Evolutionary conservation across 1,140 invertebrate genomes (phyloP).

Genomic region (Asbolus verrucosus): DNA sequence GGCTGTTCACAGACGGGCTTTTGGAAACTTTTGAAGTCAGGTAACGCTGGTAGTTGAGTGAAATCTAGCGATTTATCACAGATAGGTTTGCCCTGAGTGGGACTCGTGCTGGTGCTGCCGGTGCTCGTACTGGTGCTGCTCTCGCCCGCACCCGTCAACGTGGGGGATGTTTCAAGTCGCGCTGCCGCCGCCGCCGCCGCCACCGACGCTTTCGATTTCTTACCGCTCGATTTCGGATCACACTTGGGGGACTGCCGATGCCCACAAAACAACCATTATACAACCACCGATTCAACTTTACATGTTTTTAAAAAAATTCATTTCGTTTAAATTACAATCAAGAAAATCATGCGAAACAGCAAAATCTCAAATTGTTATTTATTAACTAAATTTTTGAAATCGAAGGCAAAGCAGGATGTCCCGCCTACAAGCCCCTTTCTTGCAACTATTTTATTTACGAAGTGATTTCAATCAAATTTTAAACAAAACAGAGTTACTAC

Average conservation of each 20-base stretch:
- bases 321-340: too few relatives aligned
- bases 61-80: conserved; percentile 64
- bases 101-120: conserved; percentile 47
- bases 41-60: conserved; percentile 63
- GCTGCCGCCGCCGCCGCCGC: conserved; percentile 49
- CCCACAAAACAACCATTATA: conserved; percentile 2
- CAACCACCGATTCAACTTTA: too few relatives aligned
- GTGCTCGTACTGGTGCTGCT: conserved; percentile 57
- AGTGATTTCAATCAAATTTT: too few relatives aligned
- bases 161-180: conserved; percentile 32
- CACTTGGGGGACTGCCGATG: conserved; percentile 39
- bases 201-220: conserved; percentile 35
- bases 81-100: conserved; percentile 61
- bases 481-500: too few relatives aligned
- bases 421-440: too few relatives aligned
- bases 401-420: too few relatives aligned
- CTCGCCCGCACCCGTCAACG: conserved; percentile 43
- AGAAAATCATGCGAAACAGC: too few relatives aligned
- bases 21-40: conserved; percentile 65
- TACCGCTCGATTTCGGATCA: conserved; percentile 43
- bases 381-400: too few relatives aligned
- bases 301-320: too few relatives aligned
- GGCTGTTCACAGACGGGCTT: conserved; percentile 52
- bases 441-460: too few relatives aligned
- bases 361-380: too few relatives aligned